Conservation (phyloP, 2,888 invertebrate genomes). For the Microctonus hyperodae region DNA sequence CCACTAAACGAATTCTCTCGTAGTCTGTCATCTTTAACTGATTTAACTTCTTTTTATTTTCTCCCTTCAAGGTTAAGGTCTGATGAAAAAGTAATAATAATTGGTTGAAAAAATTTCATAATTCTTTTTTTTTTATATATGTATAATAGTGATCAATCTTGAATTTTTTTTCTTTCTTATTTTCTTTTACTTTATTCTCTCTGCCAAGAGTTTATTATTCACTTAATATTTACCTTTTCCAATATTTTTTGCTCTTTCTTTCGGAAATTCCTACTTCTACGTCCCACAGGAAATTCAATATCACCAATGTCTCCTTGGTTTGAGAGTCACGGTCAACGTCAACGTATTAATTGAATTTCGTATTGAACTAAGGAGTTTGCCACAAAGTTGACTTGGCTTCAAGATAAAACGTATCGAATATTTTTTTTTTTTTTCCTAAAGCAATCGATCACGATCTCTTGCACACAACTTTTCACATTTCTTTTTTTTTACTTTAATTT, state of each 20-base stretch:
- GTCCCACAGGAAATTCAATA: conserved; percentile 18
- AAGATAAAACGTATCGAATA: background rate
- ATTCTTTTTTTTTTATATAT: conserved; percentile 1
- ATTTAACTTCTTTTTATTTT: background rate
- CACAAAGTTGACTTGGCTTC: background rate
- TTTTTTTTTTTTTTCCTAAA: conserved; percentile 12
- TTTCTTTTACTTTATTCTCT: conserved; percentile 7
- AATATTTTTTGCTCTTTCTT: conserved; percentile 15
- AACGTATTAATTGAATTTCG: conserved; percentile 17
- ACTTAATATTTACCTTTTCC: conserved; percentile 3
- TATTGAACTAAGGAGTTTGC: background rate
- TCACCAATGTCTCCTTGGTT: background rate
- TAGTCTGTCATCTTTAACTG: conserved; percentile 70
- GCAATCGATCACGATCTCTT: conserved; percentile 7
- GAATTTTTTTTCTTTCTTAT: conserved; percentile 15
- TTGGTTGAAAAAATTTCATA: background rate
- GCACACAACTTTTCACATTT: background rate
- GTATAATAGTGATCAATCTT: background rate
- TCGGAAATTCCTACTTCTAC: conserved; percentile 1
- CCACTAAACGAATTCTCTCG: conserved; percentile 83
- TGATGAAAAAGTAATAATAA: background rate
- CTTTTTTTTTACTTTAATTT: background rate
- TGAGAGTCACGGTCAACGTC: conserved; percentile 2
- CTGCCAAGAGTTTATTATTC: conserved; percentile 20
- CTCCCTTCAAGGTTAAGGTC: background rate